Base-by-base conservation (phyloP, 1,140 invertebrate species). In the Eueides isabella region DNA sequence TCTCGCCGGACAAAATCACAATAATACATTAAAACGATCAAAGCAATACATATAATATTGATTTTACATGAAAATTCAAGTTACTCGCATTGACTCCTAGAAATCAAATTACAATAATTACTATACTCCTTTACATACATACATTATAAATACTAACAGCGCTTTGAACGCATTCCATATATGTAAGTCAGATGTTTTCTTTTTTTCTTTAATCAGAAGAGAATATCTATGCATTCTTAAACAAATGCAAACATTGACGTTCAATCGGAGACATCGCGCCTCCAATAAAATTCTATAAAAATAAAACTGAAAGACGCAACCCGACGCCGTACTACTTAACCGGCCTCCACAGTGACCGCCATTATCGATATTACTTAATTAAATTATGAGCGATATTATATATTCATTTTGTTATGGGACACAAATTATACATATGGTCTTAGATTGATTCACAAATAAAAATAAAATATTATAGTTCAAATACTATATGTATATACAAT, bases 161-260 rank as follows among this genome's bases (percentile, higher is more conserved):
- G 75, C 64, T 80, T 75, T 76, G 28, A 66, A 83, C 79, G 80
- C 79, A 12, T 12, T 38, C 16, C 35, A 30, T 81, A 77, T 82
- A 80, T 72, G 73, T 81, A 76, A 30, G 71, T 79, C 48, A 77
- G 69, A 82, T 77, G 75, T 82, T 81, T 83, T 80, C 4, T 26
- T 41, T 16, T 55, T 26, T 41, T 16, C 23, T 55, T 55, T 23
- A 12, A 19, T 55, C 73, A 81, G 86, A 84, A 77, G 76, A 88
- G 86, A 82, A 83, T 75, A 76, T 85, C 78, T 86, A 83, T 84
- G 87, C 89, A 91, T 90, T 91, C 79, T 91, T 91, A 89, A 91
- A 91, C 87, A 91, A 90, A 90, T 91, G 87, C 88, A 86, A 81
- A 80, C 80, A 72, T 80, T 78, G 82, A 81, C 80, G 70, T 82